A percentile compares a stretch with the other conserved stretches of the same genome.
phyloP scores from a whole-genome alignment of 2,113 vertebrate genomes.

The Dinomys branickii region DNA sequence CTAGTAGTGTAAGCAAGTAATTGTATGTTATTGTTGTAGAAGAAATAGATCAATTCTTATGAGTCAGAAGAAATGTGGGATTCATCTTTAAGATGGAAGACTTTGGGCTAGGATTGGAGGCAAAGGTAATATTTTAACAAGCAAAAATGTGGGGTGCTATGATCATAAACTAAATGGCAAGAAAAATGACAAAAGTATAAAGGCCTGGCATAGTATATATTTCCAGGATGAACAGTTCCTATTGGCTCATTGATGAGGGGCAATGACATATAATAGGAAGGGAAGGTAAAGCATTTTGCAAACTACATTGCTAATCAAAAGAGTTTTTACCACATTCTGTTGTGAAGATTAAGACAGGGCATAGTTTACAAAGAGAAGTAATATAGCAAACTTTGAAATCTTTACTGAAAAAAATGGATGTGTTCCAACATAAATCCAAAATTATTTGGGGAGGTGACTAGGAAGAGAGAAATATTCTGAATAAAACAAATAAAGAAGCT shows the following conservation, averaged over 20 bases:
- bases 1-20: slow-evolving; percentile 23
- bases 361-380: slow-evolving; percentile 25
- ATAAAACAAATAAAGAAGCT: not conserved
- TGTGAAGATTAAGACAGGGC: not conserved
- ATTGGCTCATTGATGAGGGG: not conserved
- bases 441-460: not conserved
- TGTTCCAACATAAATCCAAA: slow-evolving; percentile 28
- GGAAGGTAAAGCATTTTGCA: not conserved
- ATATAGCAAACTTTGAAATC: not conserved
- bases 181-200: not conserved
- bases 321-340: not conserved
- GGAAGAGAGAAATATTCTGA: slow-evolving; percentile 1
- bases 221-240: slow-evolving; percentile 24
- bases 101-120: not conserved
- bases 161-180: slow-evolving; percentile 9
- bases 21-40: not conserved
- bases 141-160: not conserved
- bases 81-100: not conserved
- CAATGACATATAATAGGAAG: not conserved
- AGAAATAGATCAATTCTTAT: slow-evolving; percentile 11
- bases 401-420: slow-evolving; percentile 32
- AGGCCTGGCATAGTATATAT: not conserved
- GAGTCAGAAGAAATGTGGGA: not conserved
- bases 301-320: not conserved
- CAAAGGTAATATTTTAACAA: slow-evolving; percentile 3